Evolutionary conservation across 2,113 vertebrate species (phyloP).

Genomic region (Chaenocephalus aceratus): DNA sequence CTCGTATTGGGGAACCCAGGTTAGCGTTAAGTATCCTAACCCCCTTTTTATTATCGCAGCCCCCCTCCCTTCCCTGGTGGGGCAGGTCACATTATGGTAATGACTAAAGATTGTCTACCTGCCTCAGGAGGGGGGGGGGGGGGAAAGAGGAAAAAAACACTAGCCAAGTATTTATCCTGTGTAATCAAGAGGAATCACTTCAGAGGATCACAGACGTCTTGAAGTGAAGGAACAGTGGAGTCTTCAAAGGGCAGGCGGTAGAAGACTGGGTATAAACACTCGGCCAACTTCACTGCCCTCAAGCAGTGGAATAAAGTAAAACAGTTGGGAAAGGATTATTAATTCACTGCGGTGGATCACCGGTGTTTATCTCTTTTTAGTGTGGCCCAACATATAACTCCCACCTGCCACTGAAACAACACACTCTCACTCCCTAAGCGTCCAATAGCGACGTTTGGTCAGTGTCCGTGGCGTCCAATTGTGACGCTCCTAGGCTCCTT

Average conservation of each 20-base stretch:
- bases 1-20: no score
- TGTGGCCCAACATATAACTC: constrained; percentile 1
- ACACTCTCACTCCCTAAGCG: no score
- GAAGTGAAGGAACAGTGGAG: constrained; percentile 60
- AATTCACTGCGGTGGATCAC: constrained; percentile 46
- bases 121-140: constrained; percentile 10
- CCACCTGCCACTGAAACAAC: constrained; percentile 17
- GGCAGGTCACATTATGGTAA: no score
- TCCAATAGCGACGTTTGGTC: no score
- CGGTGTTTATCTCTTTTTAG: constrained; percentile 45
- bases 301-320: constrained; percentile 49
- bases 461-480: no score
- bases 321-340: constrained; percentile 51
- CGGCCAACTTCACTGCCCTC: constrained; percentile 43
- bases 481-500: no score
- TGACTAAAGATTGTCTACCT: constrained; percentile 63
- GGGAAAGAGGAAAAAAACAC: constrained; percentile 33
- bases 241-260: constrained; percentile 47
- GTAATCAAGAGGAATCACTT: constrained; percentile 66
- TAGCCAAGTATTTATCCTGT: constrained; percentile 61
- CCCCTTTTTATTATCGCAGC: no score
- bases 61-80: no score
- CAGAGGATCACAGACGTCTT: constrained; percentile 53
- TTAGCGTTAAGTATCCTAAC: no score
- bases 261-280: constrained; percentile 24